Conservation (phyloP, 1,140 invertebrate species). For the Xylocopa sonorina region DNA sequence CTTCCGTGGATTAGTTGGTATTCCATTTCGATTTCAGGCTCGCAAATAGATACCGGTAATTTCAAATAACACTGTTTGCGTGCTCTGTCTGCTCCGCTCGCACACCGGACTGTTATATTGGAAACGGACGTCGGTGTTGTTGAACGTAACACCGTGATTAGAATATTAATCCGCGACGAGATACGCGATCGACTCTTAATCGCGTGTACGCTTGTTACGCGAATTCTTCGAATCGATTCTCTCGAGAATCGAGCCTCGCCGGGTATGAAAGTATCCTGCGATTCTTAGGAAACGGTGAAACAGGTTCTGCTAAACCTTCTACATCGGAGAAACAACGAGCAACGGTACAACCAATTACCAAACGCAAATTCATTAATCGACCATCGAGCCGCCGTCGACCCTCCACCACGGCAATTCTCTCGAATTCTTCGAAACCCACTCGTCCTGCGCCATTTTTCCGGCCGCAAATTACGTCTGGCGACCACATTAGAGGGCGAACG, state of each 20-base stretch:
- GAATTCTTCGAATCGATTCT: background rate
- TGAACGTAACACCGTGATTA: background rate
- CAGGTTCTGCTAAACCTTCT: no score
- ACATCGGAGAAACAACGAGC: constrained; percentile 1
- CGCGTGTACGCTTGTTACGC: background rate
- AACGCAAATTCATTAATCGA: constrained; percentile 13
- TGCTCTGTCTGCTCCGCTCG: background rate
- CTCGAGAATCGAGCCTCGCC: background rate
- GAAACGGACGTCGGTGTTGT: background rate
- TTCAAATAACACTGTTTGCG: background rate
- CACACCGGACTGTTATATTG: constrained; percentile 7
- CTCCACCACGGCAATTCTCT: background rate
- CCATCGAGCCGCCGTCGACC: background rate
- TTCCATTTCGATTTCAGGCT: background rate
- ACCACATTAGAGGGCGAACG: background rate
- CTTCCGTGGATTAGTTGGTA: background rate
- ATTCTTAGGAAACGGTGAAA: no score
- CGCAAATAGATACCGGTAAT: background rate
- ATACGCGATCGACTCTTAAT: constrained; percentile 13
- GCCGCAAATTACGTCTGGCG: constrained; percentile 16
- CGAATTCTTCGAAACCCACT: constrained; percentile 15
- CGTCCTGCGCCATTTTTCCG: constrained; percentile 16
- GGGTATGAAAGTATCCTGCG: no score
- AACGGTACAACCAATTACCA: background rate
- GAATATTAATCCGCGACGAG: background rate